phyloP scores from a whole-genome alignment of 2,113 vertebrate species.

The Thamnaconus septentrionalis region DNA sequence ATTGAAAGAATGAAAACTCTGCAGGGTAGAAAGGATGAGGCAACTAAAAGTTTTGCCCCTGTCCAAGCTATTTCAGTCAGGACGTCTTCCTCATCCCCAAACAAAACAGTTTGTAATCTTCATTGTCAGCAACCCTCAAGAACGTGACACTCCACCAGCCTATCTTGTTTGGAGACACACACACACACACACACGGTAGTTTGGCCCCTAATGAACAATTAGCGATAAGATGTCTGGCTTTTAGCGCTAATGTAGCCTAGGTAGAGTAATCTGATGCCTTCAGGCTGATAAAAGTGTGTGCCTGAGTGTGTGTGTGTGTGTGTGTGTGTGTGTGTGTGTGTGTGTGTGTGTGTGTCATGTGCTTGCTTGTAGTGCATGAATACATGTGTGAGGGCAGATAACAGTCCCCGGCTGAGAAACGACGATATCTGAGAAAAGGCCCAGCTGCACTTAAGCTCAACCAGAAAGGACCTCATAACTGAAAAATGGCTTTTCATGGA shows the following conservation, averaged over 20 bases:
- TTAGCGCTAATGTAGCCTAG: constrained; percentile 63
- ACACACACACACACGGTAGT: constrained; percentile 25
- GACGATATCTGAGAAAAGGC: constrained; percentile 37
- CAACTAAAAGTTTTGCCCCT: too few relatives aligned
- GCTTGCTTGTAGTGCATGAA: constrained; percentile 21
- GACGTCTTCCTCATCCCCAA: neutral
- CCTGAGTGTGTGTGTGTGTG: constrained; percentile 20
- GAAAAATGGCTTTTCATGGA: constrained; percentile 1
- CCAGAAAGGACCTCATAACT: neutral
- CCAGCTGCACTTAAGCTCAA: constrained; percentile 21
- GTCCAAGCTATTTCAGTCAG: too few relatives aligned
- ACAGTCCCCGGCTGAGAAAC: constrained; percentile 27
- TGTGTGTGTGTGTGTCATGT: neutral
- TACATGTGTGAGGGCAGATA: constrained; percentile 55
- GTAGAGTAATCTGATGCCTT: constrained; percentile 64
- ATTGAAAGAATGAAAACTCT: too few relatives aligned
- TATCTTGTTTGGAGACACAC: constrained; percentile 26
- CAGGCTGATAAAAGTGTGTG: constrained; percentile 45
- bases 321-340: neutral
- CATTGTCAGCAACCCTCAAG: neutral
- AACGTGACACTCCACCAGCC: constrained; percentile 16
- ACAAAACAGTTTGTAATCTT: neutral
- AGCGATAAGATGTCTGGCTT: constrained; percentile 63
- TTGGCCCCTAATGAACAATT: constrained; percentile 62
- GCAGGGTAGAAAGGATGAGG: too few relatives aligned